Conservation (phyloP, 2,797 vertebrate species). For the Gallirallus australis region DNA sequence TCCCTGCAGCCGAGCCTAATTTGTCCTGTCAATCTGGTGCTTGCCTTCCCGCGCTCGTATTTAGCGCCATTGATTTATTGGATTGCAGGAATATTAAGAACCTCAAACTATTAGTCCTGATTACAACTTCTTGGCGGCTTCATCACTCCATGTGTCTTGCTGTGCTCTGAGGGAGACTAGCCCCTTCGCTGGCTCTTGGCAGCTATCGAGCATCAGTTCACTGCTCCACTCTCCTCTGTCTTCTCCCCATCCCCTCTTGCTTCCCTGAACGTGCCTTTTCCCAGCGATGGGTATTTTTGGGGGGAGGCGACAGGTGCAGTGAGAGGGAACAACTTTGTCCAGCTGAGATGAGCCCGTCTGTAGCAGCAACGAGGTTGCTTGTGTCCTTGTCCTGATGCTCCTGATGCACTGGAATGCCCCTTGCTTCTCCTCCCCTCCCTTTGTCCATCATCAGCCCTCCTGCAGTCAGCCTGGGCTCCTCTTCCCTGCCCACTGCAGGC, state of each 20-base stretch:
- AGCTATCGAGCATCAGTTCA: neutral
- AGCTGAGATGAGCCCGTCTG: neutral
- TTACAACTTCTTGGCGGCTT: constrained; percentile 44
- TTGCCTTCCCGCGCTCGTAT: neutral
- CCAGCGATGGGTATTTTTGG: accelerated
- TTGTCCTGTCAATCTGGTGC: constrained; percentile 28
- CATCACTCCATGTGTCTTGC: constrained; percentile 23
- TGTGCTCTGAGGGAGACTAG: accelerated
- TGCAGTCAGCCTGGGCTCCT: neutral
- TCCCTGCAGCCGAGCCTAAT: constrained; percentile 16
- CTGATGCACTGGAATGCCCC: neutral
- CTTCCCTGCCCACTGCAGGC: neutral
- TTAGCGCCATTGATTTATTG: constrained; percentile 51
- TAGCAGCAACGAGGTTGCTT: neutral
- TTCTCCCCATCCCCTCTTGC: neutral
- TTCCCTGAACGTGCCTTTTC: accelerated
- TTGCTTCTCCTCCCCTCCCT: neutral
- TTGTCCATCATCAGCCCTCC: neutral
- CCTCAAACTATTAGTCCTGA: constrained; percentile 50
- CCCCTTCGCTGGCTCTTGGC: neutral
- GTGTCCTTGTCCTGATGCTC: neutral
- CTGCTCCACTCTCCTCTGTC: neutral
- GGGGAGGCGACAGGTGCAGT: accelerated
- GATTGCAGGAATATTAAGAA: constrained; percentile 62
- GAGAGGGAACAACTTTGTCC: neutral